Conservation (phyloP, 2,113 vertebrate species). For the Phalacrocorax pelagicus region DNA sequence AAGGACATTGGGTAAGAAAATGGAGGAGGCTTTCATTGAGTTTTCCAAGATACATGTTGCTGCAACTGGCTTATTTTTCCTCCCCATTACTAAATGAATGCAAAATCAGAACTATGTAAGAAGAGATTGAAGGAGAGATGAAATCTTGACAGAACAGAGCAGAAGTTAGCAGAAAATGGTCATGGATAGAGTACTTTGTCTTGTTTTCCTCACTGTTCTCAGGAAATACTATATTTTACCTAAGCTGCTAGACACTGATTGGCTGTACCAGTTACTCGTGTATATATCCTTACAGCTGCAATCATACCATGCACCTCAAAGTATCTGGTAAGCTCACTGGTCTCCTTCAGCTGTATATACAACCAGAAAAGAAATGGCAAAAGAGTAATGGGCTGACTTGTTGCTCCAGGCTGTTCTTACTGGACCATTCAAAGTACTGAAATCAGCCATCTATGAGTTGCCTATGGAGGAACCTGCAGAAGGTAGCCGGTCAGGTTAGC, state of each 20-base stretch:
- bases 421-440: not conserved
- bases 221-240: not conserved
- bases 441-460: not conserved
- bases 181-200: not conserved
- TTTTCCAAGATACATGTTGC: not conserved
- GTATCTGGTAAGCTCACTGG: not conserved
- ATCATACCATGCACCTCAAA: not conserved
- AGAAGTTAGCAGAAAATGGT: not conserved
- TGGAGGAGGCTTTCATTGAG: not conserved
- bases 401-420: not conserved
- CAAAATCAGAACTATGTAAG: not conserved
- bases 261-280: not conserved
- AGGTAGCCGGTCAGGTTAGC: not conserved
- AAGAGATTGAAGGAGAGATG: not conserved
- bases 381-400: not conserved
- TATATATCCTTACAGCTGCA: not conserved
- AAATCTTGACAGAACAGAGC: not conserved
- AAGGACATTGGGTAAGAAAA: not conserved
- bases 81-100: not conserved
- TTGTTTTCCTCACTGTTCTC: not conserved
- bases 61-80: not conserved
- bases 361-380: not conserved
- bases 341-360: not conserved
- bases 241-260: not conserved
- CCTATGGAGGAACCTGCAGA: not conserved